A percentile compares a stretch with the other conserved stretches of the same genome.
phyloP scores from a whole-genome alignment of 2,113 vertebrate genomes.

The Arothron firmamentum region DNA sequence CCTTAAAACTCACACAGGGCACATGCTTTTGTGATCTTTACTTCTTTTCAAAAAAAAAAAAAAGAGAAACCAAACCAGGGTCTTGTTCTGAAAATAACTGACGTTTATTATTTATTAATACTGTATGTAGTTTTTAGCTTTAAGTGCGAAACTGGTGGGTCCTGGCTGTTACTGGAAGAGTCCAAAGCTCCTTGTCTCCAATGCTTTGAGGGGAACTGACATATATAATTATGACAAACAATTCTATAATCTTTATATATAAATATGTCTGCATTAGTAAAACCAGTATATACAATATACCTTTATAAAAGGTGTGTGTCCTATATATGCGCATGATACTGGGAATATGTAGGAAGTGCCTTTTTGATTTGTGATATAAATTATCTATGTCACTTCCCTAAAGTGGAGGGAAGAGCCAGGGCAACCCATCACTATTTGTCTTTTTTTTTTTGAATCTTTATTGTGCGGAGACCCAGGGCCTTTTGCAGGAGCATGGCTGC shows the following conservation, averaged over 20 bases:
- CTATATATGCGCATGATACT: slow-evolving; percentile 69
- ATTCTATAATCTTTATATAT: slow-evolving; percentile 60
- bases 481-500: slow-evolving; percentile 43
- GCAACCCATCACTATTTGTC: slow-evolving; percentile 63
- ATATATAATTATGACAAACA: slow-evolving; percentile 68
- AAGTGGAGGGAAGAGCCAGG: slow-evolving; percentile 65
- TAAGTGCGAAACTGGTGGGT: slow-evolving; percentile 70
- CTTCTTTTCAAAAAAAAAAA: slow-evolving; percentile 60
- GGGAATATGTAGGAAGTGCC: slow-evolving; percentile 76
- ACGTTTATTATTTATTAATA: slow-evolving; percentile 77
- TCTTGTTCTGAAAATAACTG: slow-evolving; percentile 74
- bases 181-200: slow-evolving; percentile 60
- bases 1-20: slow-evolving; percentile 78
- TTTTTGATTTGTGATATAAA: slow-evolving; percentile 68
- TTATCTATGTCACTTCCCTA: slow-evolving; percentile 77
- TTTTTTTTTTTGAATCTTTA: slow-evolving; percentile 36
- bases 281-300: slow-evolving; percentile 58
- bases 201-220: slow-evolving; percentile 72
- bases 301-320: slow-evolving; percentile 68
- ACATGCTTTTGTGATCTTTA: slow-evolving; percentile 75
- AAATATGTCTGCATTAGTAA: slow-evolving; percentile 62
- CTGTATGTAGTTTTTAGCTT: slow-evolving; percentile 67
- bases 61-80: slow-evolving; percentile 73
- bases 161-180: slow-evolving; percentile 75
- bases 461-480: slow-evolving; percentile 71